Evolutionary conservation across 2,888 invertebrate species (phyloP).

Genomic region (Pherbina coryleti): DNA sequence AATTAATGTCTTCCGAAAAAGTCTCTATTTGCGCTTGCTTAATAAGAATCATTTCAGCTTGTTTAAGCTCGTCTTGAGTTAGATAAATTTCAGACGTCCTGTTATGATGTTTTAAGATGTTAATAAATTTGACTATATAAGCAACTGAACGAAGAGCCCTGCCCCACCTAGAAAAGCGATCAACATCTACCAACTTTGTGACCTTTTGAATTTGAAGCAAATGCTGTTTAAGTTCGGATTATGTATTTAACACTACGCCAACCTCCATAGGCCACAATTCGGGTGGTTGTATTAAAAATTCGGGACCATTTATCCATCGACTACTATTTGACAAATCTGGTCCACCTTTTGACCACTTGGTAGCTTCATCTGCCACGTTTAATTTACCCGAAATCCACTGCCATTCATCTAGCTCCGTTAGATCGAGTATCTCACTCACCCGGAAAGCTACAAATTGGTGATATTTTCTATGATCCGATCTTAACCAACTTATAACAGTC

Average conservation of each 20-base stretch:
- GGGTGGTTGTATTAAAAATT: neutral
- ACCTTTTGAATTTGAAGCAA: no score
- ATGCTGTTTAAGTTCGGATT: neutral
- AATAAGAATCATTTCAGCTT: neutral
- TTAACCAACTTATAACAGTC: slow-evolving; percentile 18
- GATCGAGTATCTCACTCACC: slow-evolving; percentile 38
- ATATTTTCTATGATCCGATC: slow-evolving; percentile 34
- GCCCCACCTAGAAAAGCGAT: neutral
- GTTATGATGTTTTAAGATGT: no score
- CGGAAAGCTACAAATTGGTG: neutral
- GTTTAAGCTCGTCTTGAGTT: neutral
- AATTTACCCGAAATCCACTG: slow-evolving; percentile 25
- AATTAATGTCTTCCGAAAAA: no score
- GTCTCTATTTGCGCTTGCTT: neutral
- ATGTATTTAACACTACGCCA: neutral
- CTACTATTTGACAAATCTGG: slow-evolving; percentile 3
- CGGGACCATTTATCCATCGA: slow-evolving; percentile 24
- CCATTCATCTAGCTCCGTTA: slow-evolving; percentile 23
- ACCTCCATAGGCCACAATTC: neutral
- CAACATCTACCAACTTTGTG: neutral
- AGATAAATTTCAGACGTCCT: no score
- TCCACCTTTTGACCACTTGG: slow-evolving; percentile 19
- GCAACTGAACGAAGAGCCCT: neutral
- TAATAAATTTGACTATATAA: slow-evolving; percentile 23
- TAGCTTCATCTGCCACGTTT: slow-evolving; percentile 40